Base-by-base conservation (phyloP, 2,888 invertebrate species). In the Dromius quadrimaculatus region DNA sequence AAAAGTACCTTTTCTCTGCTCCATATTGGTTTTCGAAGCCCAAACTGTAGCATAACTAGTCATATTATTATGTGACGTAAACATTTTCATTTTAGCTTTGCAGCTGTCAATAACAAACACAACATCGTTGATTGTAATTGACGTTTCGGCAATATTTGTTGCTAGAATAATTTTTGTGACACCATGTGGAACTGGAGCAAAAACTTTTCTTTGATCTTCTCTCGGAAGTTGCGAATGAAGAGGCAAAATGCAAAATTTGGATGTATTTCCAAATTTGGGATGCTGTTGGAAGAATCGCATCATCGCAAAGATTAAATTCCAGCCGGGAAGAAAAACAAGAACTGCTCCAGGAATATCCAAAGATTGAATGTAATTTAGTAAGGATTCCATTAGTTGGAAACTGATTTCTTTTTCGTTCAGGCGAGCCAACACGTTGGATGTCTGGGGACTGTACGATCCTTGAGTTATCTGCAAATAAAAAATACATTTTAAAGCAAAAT, bases 31-130 rank as follows among this genome's bases (percentile, higher is more conserved):
- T 80, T 89, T 90, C 72, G 96, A 95, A 0, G 97, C 97, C 95
- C 95, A 95, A 0, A 94, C 97, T 0, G 98, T 98, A 0, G 97
- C 97, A 80, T 98, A 98, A 78, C 97, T 97, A 0, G 98, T 98
- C 92, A 99, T 94, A 82, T 99, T 98, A 82, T 98, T 99, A 82
- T 98, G 97, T 0, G 97, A 95, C 0, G 98, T 98, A 80, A 98
- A 98, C 79, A 98, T 86, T 80, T 98, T 98, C 90, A 98, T 95
- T 81, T 98, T 97, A 0, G 96, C 94, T 83, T 98, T 97, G 85
- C 98, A 97, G 43, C 94, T 93, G 81, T 99, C 98, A 72, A 99
- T 93, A 0, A 99, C 98, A 83, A 92, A 98, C 1, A 98, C 97
- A 1, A 99, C 96, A 79, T 99, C 99, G 82, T 99, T 94, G 75